Conservation (phyloP, 2,888 invertebrate species). For the Melangyna quadrimaculata region DNA sequence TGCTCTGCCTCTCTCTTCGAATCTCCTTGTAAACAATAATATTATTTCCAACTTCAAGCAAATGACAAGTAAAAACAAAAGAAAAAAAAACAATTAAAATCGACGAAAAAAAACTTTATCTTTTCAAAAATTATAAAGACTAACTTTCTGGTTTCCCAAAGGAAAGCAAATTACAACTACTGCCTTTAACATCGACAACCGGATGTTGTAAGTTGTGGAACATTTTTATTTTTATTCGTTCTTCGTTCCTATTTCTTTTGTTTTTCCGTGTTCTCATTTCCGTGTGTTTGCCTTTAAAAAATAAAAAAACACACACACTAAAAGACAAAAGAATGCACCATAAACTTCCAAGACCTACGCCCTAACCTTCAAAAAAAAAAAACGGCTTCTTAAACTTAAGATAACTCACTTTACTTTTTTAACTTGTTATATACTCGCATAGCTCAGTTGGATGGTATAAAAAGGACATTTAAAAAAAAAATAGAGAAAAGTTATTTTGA, state of each 20-base stretch:
- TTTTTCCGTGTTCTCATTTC: neutral
- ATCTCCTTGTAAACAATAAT: slow-evolving; percentile 1
- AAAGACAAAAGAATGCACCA: slow-evolving; percentile 6
- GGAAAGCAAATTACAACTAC: slow-evolving; percentile 18
- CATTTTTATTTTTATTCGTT: neutral
- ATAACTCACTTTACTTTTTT: slow-evolving; percentile 8
- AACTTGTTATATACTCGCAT: neutral
- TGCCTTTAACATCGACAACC: slow-evolving; percentile 19
- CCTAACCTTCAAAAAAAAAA: slow-evolving; percentile 5
- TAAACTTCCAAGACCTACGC: slow-evolving; percentile 10
- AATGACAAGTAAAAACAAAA: neutral
- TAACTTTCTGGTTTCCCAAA: slow-evolving; percentile 27
- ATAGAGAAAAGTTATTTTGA: neutral
- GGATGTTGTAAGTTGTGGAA: slow-evolving; percentile 30
- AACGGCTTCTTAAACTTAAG: slow-evolving; percentile 4
- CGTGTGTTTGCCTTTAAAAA: neutral
- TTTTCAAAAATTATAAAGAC: slow-evolving; percentile 22
- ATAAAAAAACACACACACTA: neutral
- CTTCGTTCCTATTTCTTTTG: neutral
- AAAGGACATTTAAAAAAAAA: neutral
- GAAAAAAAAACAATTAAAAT: neutral
- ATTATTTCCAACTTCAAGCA: neutral
- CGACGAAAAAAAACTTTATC: neutral
- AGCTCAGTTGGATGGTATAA: neutral
- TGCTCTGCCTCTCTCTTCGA: neutral